Evolutionary conservation across 1,140 invertebrate species (phyloP).

Genomic region (Aphaenogaster floridana): DNA sequence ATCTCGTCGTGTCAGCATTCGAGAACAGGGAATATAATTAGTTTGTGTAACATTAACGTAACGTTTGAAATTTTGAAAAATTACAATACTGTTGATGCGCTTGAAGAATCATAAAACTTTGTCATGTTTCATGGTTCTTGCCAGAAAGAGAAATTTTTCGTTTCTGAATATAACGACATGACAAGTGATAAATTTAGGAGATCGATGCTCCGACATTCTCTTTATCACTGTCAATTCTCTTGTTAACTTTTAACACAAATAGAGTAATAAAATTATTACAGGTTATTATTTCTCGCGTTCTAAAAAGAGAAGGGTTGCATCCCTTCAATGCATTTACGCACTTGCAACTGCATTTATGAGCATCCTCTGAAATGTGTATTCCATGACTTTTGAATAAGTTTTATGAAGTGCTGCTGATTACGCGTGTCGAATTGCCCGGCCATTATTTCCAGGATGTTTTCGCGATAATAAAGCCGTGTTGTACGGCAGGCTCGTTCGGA

Average conservation of each 20-base stretch:
- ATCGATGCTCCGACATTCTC: background rate
- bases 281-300: background rate
- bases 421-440: conserved; percentile 62
- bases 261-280: background rate
- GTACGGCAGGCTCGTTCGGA: conserved; percentile 46
- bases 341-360: conserved; percentile 1
- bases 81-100: background rate
- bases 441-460: conserved; percentile 72
- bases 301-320: background rate
- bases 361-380: background rate
- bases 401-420: conserved; percentile 62
- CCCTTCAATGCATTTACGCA: background rate
- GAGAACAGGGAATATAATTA: background rate
- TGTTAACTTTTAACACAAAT: background rate
- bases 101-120: background rate
- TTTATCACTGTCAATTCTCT: background rate
- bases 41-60: background rate
- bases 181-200: conserved; percentile 6
- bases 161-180: background rate
- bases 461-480: conserved; percentile 69
- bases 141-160: background rate
- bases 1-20: background rate
- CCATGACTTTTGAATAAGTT: conserved; percentile 39
- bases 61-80: background rate
- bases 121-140: background rate